Base-by-base conservation (phyloP, 2,888 invertebrate genomes). In the Cremastinae sp. region DNA sequence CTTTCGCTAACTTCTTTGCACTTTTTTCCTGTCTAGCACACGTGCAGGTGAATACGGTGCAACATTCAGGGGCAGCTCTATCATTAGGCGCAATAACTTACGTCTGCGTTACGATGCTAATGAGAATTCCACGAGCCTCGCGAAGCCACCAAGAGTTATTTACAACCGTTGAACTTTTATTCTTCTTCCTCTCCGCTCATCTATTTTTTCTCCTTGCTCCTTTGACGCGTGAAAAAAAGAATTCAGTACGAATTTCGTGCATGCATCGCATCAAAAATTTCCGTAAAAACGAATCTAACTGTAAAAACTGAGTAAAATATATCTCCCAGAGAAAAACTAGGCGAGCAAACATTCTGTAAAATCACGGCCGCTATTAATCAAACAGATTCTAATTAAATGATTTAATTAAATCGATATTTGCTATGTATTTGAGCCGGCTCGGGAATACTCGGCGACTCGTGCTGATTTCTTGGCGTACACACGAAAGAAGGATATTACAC, bases 41-140 rank as follows among this genome's bases (percentile, higher is more conserved):
- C 55, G 35, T 37, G 59, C 69, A 69, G 41, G 65, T 65, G 66
- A 74, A 69, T 12, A 41, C 74, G 53, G 62, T 59, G 28, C 71
- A 70, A 75, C 69, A 80, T 79, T 79, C 78, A 79, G 74, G 80
- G 78, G 78, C 80, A 79, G 74, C 83, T 84, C 83, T 85, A 85
- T 84, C 83, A 85, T 85, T 83, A 85, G 79, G 74, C 65, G 84
- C 85, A 81, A 84, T 85, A 85, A 85, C 82, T 83, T 84, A 85
- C 72, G 80, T 79, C 83, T 79, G 75, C 76, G 81, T 83, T 83
- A 82, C 81, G 85, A 85, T 85, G 85, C 84, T 85, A 85, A 85
- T 85, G 85, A 85, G 83, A 81, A 84, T 84, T 85, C 82, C 83
- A 47, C 69, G 58, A 68, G 28, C 43, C 55, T 65, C 18, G 65